A percentile compares a stretch with the other conserved stretches of the same genome.
phyloP scores from a whole-genome alignment of 2,113 vertebrate genomes.

The Ellobius talpinus region DNA sequence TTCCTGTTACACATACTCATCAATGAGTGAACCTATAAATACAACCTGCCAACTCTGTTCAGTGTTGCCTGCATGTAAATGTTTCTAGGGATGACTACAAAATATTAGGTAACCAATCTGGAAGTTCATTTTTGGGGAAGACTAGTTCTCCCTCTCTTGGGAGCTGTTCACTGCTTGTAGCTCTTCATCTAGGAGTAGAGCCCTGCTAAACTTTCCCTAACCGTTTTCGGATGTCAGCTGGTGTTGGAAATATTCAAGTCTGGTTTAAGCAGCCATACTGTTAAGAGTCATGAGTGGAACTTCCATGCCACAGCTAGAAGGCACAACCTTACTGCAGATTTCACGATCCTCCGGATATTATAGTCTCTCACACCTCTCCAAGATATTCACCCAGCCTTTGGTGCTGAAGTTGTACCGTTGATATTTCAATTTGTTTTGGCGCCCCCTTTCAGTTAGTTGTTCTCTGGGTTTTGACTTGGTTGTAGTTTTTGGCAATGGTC shows the following conservation, averaged over 20 bases:
- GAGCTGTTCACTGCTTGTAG: background rate
- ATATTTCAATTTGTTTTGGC: too few species aligned
- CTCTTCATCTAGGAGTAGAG: background rate
- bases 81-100: background rate
- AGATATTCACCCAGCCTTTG: background rate
- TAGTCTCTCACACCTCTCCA: background rate
- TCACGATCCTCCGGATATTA: background rate
- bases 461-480: background rate
- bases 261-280: background rate
- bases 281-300: too few species aligned
- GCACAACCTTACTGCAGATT: background rate
- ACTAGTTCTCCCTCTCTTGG: background rate
- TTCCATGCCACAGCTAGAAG: background rate
- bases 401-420: background rate
- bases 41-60: background rate
- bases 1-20: background rate
- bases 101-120: background rate
- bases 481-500: background rate
- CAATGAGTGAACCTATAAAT: background rate
- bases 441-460: background rate
- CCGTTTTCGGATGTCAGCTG: background rate
- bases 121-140: background rate
- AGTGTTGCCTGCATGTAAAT: background rate
- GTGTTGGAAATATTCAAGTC: background rate
- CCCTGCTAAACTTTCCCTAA: background rate